phyloP scores from a whole-genome alignment of 2,797 vertebrate species.

The Eospalax fontanierii region DNA sequence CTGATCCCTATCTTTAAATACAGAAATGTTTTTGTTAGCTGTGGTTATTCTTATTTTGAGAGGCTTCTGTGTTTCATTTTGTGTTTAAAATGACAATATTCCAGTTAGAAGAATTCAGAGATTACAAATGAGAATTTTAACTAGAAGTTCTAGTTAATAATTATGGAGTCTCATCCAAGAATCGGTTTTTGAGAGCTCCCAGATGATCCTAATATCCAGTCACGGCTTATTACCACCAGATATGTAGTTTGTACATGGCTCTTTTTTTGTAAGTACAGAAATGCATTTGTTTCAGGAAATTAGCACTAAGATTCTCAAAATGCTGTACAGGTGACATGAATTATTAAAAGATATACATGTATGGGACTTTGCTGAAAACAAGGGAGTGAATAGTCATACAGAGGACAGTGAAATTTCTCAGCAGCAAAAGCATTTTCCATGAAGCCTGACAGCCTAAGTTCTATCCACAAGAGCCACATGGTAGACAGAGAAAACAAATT shows the following conservation, averaged over 20 bases:
- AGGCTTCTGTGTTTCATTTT: neutral
- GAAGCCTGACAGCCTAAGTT: neutral
- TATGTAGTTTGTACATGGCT: neutral
- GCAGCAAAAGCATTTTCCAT: neutral
- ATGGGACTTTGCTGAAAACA: neutral
- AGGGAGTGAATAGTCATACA: rapidly evolving
- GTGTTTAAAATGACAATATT: neutral
- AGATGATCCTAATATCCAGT: neutral
- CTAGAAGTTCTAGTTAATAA: constrained; percentile 6
- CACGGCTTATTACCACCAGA: neutral
- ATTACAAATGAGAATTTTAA: neutral
- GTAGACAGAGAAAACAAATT: neutral
- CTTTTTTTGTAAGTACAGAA: neutral
- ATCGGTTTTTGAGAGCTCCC: constrained; percentile 5
- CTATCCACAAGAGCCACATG: too few species aligned
- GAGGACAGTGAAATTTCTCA: neutral
- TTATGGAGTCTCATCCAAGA: neutral
- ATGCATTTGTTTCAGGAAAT: neutral
- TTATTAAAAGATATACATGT: neutral
- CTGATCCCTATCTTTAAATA: neutral
- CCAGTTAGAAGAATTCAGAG: neutral
- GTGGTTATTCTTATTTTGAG: neutral
- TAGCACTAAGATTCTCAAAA: neutral
- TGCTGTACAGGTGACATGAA: neutral
- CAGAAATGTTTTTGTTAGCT: neutral